These are phyloP conservation scores for Brenthis ino DNA, from an alignment of 2,888 invertebrate genomes.

Conservation along the genomic window DNA sequence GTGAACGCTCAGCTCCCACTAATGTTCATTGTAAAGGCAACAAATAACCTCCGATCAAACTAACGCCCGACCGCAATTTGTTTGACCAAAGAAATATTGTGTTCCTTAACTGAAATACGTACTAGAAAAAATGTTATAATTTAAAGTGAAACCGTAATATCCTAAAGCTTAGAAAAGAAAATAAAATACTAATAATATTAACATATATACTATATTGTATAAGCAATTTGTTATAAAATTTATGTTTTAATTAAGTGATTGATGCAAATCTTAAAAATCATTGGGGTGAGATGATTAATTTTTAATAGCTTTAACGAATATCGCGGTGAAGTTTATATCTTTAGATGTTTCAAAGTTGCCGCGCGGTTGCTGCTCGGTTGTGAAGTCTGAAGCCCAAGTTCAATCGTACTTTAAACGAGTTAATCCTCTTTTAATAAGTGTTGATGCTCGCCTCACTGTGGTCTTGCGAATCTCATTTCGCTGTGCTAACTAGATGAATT, in stretches of 20 bases:
- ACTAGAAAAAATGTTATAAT: constrained; percentile 41
- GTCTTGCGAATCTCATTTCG: constrained; percentile 58
- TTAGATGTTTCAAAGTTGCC: constrained; percentile 48
- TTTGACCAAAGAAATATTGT: constrained; percentile 73
- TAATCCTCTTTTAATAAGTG: constrained; percentile 78
- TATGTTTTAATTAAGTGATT: not conserved
- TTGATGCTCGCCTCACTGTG: constrained; percentile 60
- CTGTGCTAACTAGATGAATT: constrained; percentile 53
- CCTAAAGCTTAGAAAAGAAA: constrained; percentile 32
- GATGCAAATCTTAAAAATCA: constrained; percentile 17
- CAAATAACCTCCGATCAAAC: constrained; percentile 79
- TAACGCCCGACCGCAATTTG: constrained; percentile 77
- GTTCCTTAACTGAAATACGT: constrained; percentile 60
- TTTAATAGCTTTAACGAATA: constrained; percentile 36
- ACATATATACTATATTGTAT: not conserved
- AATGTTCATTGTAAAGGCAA: constrained; percentile 79
- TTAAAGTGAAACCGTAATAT: constrained; percentile 19
- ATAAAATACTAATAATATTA: not conserved
- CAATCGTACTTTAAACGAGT: constrained; percentile 77
- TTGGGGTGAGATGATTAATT: constrained; percentile 30
- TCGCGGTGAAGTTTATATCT: constrained; percentile 33
- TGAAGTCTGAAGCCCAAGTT: constrained; percentile 54
- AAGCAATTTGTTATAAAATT: no score
- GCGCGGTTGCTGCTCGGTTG: constrained; percentile 50
- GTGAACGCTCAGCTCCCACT: constrained; percentile 50